A percentile compares a stretch with the other conserved stretches of the same genome.
These are phyloP conservation scores for Danio tinwini DNA, from an alignment of 2,797 vertebrate genomes.

Conservation along the genomic window DNA sequence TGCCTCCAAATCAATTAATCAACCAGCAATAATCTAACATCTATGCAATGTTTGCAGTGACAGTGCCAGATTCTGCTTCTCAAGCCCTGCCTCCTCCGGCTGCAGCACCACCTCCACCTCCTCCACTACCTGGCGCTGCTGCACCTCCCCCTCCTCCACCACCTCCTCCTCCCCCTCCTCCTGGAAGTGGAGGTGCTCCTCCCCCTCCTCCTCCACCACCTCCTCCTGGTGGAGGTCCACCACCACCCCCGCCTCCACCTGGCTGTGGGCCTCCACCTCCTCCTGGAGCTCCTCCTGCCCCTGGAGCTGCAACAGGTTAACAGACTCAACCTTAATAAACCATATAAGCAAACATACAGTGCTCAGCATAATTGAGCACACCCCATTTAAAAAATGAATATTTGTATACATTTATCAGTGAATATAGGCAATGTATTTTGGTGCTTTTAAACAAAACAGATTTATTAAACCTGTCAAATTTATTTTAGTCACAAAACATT, in stretches of 20 bases:
- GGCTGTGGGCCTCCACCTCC: slow-evolving; percentile 65
- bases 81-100: slow-evolving; percentile 9
- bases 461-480: no score
- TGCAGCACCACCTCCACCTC: slow-evolving; percentile 60
- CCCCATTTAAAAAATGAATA: no score
- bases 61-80: slow-evolving; percentile 32
- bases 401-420: no score
- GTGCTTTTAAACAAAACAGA: no score
- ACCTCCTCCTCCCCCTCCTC: slow-evolving; percentile 53
- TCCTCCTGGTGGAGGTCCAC: slow-evolving; percentile 61
- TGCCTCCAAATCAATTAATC: no score
- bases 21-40: no score
- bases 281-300: slow-evolving; percentile 60
- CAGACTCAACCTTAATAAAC: neutral
- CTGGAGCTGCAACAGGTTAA: slow-evolving; percentile 66
- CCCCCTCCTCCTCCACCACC: slow-evolving; percentile 65
- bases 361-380: no score
- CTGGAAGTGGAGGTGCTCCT: slow-evolving; percentile 20
- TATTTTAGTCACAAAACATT: no score
- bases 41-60: slow-evolving; percentile 22
- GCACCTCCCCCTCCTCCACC: slow-evolving; percentile 55
- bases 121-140: slow-evolving; percentile 58
- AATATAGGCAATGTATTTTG: no score
- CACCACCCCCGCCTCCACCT: slow-evolving; percentile 65
- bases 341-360: neutral